Base-by-base conservation (phyloP, 2,888 invertebrate species). In the Azorinus chamasolen region DNA sequence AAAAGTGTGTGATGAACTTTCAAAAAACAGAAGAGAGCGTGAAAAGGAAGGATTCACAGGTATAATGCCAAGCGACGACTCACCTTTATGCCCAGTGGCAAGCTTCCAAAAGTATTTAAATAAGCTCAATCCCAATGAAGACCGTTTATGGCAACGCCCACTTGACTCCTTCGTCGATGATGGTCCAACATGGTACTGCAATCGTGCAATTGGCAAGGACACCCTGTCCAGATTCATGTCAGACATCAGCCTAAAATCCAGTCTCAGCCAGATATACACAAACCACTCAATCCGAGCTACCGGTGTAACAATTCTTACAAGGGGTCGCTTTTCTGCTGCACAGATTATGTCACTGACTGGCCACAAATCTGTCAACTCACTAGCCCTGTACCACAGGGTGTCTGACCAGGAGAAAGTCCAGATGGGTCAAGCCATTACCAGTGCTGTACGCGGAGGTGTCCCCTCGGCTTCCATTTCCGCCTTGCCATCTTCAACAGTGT, bases 111-210 rank as follows among this genome's bases (percentile, higher is more conserved):
- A 20, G 10, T 65, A 65, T 50, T 4, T 65, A 1, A 20, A 27
- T 5, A 65, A 57, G 18, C 25, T 65, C 10, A 55, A 65, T 48
- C 65, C n/a, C 14, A 32, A 55, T 6, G 27, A 22, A 46, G 55
- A 55, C 16, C 25, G 54, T n/a, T 43, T 64, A 2, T 64, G 64
- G 64, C 64, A 64, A 32, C 20, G 32, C 25, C 64, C 64, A 1
- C n/a, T 24, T 8, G 64, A 64, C 2, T 16, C 10, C 18, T 62
- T 27, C n/a, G 12, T 3, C 6, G 54, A 53, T 24, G 32, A 10
- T 16, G 53, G 27, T 24, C 3, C 6, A 6, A 24, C 43, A 37
- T 64, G 64, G 64, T 64, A 64, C 45, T 45, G 25, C 8, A 64
- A 64, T 64, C 37, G 32, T 10, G 53, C 53, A 4, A 54, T 64